Conservation (phyloP, 2,888 invertebrate genomes). For the Heliconius charithonia region DNA sequence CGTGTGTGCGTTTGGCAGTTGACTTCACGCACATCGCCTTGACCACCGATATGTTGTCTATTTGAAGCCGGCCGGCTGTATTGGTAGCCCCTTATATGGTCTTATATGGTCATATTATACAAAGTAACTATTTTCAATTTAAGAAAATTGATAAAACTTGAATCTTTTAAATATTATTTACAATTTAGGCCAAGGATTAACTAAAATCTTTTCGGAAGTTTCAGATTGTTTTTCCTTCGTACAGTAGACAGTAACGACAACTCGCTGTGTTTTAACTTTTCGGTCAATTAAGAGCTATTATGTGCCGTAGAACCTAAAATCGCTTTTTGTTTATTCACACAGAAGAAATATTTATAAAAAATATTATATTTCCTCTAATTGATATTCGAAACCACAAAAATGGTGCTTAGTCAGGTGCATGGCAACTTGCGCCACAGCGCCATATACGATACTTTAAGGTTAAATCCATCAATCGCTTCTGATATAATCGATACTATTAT, state of each 20-base stretch:
- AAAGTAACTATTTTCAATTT: not conserved
- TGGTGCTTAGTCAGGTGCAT: not conserved
- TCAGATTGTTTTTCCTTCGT: not conserved
- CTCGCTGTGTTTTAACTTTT: not conserved
- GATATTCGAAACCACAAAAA: too few relatives aligned
- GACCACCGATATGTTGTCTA: not conserved
- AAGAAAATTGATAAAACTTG: not conserved
- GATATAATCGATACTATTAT: not conserved
- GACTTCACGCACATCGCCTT: not conserved
- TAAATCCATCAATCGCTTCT: not conserved
- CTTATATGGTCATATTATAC: slow-evolving; percentile 7
- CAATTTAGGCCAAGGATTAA: not conserved
- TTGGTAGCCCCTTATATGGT: slow-evolving; percentile 5
- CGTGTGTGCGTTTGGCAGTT: slow-evolving; percentile 6
- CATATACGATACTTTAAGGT: not conserved
- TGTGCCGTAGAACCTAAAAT: not conserved
- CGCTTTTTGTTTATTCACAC: too few relatives aligned
- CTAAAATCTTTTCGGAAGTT: not conserved
- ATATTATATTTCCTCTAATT: too few relatives aligned
- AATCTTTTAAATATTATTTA: not conserved
- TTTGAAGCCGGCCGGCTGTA: not conserved
- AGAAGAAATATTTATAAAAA: too few relatives aligned
- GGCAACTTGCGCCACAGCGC: not conserved
- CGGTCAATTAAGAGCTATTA: not conserved
- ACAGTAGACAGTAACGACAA: not conserved